phyloP scores from a whole-genome alignment of 2,113 vertebrate genomes.

The Oxyruncus cristatus region DNA sequence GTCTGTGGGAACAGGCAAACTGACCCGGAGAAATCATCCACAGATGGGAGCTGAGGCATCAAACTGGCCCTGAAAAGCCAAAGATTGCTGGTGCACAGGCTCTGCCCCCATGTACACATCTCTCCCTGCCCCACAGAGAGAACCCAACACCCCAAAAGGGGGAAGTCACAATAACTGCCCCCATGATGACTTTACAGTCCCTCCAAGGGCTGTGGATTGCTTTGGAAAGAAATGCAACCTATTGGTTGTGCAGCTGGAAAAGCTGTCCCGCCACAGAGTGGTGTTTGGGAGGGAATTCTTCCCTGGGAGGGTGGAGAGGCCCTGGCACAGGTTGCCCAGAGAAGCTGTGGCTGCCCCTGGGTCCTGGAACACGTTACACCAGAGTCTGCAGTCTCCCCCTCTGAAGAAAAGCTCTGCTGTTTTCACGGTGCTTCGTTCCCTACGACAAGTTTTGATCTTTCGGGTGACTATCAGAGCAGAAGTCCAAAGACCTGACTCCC shows the following conservation, averaged over 20 bases:
- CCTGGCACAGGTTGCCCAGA: not conserved
- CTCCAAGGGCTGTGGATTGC: not conserved
- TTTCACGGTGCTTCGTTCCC: not conserved
- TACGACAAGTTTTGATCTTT: not conserved
- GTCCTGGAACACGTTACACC: not conserved
- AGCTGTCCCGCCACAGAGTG: not conserved
- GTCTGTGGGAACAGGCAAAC: fast-evolving
- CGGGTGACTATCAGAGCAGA: not conserved
- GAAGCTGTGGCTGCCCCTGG: not conserved
- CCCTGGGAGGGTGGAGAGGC: fast-evolving
- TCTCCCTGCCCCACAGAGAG: not conserved
- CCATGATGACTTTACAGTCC: not conserved
- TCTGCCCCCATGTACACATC: fast-evolving
- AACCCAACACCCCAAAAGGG: not conserved
- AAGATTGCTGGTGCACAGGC: not conserved
- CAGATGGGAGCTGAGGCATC: not conserved
- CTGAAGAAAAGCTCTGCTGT: not conserved
- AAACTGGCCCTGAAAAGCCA: not conserved
- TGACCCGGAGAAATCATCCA: not conserved
- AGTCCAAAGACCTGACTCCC: not conserved
- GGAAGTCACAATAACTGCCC: not conserved
- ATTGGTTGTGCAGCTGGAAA: not conserved
- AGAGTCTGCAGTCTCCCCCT: not conserved
- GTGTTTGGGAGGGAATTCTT: not conserved
- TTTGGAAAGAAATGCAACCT: not conserved